Evolutionary conservation across 2,888 invertebrate genomes (phyloP), one percentile per base, ranked within the genome.

Genomic region (Cancer borealis): DNA sequence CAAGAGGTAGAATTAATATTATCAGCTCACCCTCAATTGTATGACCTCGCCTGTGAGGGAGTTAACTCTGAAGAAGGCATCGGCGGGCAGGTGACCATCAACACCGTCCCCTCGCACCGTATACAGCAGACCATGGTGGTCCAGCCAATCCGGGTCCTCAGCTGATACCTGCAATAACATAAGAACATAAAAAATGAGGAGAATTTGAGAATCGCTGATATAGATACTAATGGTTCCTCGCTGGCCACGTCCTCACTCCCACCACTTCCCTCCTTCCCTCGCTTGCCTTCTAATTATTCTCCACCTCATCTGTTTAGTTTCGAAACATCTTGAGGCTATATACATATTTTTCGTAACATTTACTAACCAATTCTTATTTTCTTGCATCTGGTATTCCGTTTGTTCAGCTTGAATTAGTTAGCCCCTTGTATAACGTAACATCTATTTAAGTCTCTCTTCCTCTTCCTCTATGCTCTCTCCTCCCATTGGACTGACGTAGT

Each of bases 71-170:
- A 93, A 93, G 79, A 90, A 93, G 89, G 93, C 90, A 17, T 90
- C 49, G 12, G 12, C 47, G 0, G 93, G 93, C 3, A 26, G 26
- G 30, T 79, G 79, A 0, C 90, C 93, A 30, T 93, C 93, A 12
- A 93, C 93, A 0, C 93, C 93, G n/a, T 93, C 93, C 21, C 93
- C 93, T 10, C 93, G 89, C 90, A 93, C 90, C 0, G 93, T 89
- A 79, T 93, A 93, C 46, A 89, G 89, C 17, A 93, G 93, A 3
- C 93, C 89, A 21, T 90, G 89, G 73, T 89, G 79, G 49, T 93
- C 93, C 39, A 89, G 46, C 5, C 45, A 39, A 79, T 93, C 93
- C 2, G 26, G 45, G 79, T 93, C 93, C 46, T 17, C 26, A 30
- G 93, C 93, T 17, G 89, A 46, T 14, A 93, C 93, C 93, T 92